A percentile compares a stretch with the other conserved stretches of the same genome.
phyloP scores from a whole-genome alignment of 1,140 invertebrate species.

The Zophobas atratus region DNA sequence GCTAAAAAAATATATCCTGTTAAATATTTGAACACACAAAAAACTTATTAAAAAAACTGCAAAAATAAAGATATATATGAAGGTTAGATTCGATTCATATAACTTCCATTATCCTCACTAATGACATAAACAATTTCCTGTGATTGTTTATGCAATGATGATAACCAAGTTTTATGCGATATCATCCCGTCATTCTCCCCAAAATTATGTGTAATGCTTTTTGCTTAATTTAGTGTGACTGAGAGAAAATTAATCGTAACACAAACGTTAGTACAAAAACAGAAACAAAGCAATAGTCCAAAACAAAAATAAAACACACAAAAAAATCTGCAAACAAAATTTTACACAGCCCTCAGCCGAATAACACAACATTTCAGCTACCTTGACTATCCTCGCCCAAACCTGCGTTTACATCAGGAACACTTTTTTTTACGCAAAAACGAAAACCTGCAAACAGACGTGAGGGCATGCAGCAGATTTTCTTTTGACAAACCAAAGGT shows the following conservation, averaged over 20 bases:
- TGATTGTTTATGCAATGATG: neutral
- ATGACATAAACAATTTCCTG: conserved; percentile 27
- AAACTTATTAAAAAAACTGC: neutral
- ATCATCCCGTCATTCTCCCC: neutral
- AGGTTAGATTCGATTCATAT: neutral
- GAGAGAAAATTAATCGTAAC: conserved; percentile 9
- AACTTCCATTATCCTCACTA: conserved; percentile 9
- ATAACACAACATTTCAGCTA: conserved; percentile 25
- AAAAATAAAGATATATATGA: conserved; percentile 3
- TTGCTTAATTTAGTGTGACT: neutral
- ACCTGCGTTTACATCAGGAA: conserved; percentile 7
- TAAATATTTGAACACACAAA: no score
- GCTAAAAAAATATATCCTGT: no score
- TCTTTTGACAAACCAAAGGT: neutral
- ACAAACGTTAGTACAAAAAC: conserved; percentile 27
- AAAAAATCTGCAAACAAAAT: conserved; percentile 21
- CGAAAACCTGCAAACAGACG: conserved; percentile 32
- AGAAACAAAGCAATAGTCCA: neutral
- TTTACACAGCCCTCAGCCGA: conserved; percentile 23
- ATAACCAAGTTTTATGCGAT: conserved; percentile 12
- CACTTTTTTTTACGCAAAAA: conserved; percentile 9
- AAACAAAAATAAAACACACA: conserved; percentile 42
- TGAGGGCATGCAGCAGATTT: conserved; percentile 27
- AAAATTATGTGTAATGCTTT: neutral
- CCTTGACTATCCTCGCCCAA: conserved; percentile 46